Conservation (phyloP, 2,113 vertebrate species). For the Megalops atlanticus region DNA sequence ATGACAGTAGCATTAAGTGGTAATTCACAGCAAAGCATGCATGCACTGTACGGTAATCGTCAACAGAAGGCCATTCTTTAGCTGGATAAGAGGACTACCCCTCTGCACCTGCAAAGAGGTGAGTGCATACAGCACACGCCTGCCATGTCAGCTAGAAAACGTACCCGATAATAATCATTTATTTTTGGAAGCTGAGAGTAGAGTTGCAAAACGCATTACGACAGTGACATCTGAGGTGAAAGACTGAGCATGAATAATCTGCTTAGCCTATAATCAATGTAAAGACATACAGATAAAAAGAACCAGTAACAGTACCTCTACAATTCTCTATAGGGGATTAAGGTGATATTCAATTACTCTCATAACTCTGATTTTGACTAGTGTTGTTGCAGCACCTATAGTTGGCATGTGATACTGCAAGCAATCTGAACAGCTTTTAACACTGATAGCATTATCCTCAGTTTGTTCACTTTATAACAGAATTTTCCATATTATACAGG, state of each 20-base stretch:
- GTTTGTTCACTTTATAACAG: background rate
- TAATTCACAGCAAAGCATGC: background rate
- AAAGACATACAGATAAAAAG: background rate
- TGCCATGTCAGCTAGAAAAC: no score
- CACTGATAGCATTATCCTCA: background rate
- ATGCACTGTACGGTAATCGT: background rate
- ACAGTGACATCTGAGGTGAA: background rate
- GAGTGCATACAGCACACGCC: background rate
- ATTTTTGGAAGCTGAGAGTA: background rate
- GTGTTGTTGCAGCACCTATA: background rate
- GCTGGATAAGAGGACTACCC: background rate
- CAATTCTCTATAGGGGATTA: no score
- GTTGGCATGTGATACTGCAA: background rate
- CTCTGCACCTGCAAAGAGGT: background rate
- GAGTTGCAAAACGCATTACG: background rate
- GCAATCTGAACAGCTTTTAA: background rate
- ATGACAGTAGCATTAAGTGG: background rate
- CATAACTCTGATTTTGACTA: background rate
- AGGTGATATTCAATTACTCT: no score
- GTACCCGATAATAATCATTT: background rate
- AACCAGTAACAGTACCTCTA: background rate
- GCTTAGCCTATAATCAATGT: no score
- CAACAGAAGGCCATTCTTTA: background rate
- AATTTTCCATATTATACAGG: background rate
- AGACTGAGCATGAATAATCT: no score